Base-by-base conservation (phyloP, 2,797 vertebrate species). In the Lagocephalus sceleratus region DNA sequence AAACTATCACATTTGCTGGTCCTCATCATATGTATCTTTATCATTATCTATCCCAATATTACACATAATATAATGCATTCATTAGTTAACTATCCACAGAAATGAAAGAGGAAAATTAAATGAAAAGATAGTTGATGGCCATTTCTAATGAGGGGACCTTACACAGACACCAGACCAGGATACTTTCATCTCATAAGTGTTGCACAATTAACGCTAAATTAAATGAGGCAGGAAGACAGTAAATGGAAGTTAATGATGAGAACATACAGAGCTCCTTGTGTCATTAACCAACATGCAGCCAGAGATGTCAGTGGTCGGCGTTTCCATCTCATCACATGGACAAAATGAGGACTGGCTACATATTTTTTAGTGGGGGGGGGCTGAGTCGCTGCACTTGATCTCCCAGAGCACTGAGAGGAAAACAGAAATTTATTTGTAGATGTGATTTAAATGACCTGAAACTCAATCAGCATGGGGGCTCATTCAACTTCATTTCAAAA, bases 221-320 rank as follows among this genome's bases (percentile, higher is more conserved):
- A 77, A 85, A 82, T 86, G 82, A 85, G 82, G 81, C 84, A 78
- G 63, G 56, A 78, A 78, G 84, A 85, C 77, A 76, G 76, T 76
- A 87, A 86, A 87, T 87, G 77, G 81, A 83, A 87, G 82, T 79
- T 87, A 88, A 87, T 83, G 80, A 86, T 66, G 79, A 86, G 75
- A 81, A 84, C 77, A 77, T 74, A 73, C 62, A 66, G 72, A 71
- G 74, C 73, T 77, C 60, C 71, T 66, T 83, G 82, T 85, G 73
- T 84, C 83, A 87, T 87, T 88, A 87, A 85, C 82, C 78, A 82
- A 83, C 80, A 83, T 63, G 79, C 84, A 83, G 77, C 73, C 66
- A 68, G 76, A 88, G 76, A 83, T 76, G 81, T 66, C 81, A 78
- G 84, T 75, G 75, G 85, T 63, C 75, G 65, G 50, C 9, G 72